phyloP scores from a whole-genome alignment of 2,113 vertebrate genomes.

The Chaetodon trifascialis region DNA sequence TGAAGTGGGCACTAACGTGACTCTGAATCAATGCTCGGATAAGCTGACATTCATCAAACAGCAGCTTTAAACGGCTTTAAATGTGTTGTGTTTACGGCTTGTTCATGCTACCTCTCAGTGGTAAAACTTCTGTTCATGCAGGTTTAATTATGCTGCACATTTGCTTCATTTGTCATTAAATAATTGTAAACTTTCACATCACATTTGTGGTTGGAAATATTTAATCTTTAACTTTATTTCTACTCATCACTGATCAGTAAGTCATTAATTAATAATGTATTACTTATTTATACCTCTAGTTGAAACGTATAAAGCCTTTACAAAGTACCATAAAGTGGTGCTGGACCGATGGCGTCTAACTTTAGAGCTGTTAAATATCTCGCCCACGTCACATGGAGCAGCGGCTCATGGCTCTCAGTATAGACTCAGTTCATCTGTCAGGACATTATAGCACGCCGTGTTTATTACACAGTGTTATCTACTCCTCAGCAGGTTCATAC shows the following conservation, averaged over 20 bases:
- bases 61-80: not conserved
- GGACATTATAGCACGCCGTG: not conserved
- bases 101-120: too few species aligned
- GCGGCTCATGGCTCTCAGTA: not conserved
- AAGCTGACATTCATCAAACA: too few species aligned
- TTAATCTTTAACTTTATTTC: too few species aligned
- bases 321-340: not conserved
- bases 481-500: too few species aligned
- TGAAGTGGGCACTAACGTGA: not conserved
- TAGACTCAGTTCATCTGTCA: not conserved
- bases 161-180: too few species aligned
- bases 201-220: too few species aligned
- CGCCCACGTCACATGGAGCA: not conserved
- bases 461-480: not conserved
- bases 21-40: not conserved
- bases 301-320: not conserved
- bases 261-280: not conserved
- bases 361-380: conserved; percentile 9
- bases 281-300: not conserved
- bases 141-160: too few species aligned
- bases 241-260: not conserved
- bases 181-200: too few species aligned
- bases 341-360: not conserved
- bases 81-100: not conserved
- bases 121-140: too few species aligned